Evolutionary conservation across 1,140 invertebrate genomes (phyloP), one percentile per base, ranked within the genome.

Genomic region (Stenopsyche tienmushanensis): DNA sequence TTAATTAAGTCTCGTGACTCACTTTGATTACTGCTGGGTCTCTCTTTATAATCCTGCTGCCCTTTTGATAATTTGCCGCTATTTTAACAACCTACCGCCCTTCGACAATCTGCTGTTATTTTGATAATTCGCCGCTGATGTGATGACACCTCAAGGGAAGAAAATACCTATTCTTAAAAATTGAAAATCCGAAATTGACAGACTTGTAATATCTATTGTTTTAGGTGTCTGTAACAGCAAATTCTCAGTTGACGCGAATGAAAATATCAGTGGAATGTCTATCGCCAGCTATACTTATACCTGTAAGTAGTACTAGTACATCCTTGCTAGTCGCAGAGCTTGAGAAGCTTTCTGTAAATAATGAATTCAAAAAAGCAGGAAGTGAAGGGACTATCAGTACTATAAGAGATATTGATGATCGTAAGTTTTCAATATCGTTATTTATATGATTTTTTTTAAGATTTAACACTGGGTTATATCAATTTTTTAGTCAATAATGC

Each of bases 221-320:
- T 9, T 62, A 78, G 76, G 76, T 80, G 34, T 76, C 76, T 20
- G 72, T 73, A 7, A 67, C 68, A 39, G 68, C 65, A 13, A 70
- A 70, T 70, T 71, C 66, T 55, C 63, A 50, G 9, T 69, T 64
- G 41, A 74, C 80, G 20, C 72, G 72, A 13, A 77, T 75, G 18
- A 73, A 88, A 65, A 76, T 92, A 1, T 83, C 83, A 0, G 73
- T 94, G 25, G 85, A 90, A 71, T 83, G 74, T 15, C 88, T 85
- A 0, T 89, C 92, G 15, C 94, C 94, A 0, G 88, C 96, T 0
- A 91, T 98, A 64, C 78, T 97, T 2, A 76, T 98, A 34, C 96
- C 96, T 0, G 86, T 94, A 41, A 91, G 89, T 73, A 90, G 91
- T n/a, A 84, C 85, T 58, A 89, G 89, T 8, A 84, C 87, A 3